phyloP scores from a whole-genome alignment of 2,797 vertebrate species.

The Coregonus sp. region DNA sequence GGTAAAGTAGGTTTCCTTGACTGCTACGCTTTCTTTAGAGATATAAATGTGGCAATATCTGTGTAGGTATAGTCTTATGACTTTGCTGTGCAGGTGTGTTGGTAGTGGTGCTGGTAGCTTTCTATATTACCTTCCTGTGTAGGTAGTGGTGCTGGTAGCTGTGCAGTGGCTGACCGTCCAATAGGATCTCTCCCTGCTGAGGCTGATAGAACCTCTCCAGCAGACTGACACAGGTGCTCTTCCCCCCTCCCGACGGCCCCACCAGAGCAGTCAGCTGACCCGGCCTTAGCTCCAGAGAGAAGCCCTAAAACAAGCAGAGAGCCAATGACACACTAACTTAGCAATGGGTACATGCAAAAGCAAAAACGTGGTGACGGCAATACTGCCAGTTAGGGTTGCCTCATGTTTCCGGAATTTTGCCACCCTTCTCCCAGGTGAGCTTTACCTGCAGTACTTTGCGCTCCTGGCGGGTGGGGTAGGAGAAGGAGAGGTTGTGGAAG shows the following conservation, averaged over 20 bases:
- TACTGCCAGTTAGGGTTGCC: not conserved
- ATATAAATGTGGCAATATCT: not conserved
- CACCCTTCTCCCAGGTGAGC: not conserved
- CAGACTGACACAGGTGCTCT: conserved; percentile 84
- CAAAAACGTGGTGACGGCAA: not conserved
- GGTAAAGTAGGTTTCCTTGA: not conserved
- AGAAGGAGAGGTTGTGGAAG: conserved; percentile 74
- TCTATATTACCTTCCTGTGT: conserved; percentile 62
- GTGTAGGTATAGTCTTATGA: conserved; percentile 65
- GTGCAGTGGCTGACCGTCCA: conserved; percentile 72
- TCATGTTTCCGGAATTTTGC: not conserved
- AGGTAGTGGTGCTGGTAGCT: conserved; percentile 63
- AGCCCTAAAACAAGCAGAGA: conserved; percentile 58
- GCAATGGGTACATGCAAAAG: not conserved
- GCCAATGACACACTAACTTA: not conserved
- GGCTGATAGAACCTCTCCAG: conserved; percentile 84
- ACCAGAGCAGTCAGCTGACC: conserved; percentile 82
- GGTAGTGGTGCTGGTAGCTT: conserved; percentile 58
- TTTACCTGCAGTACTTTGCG: conserved; percentile 78
- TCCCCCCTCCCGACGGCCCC: conserved; percentile 84
- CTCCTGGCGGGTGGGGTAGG: conserved; percentile 70
- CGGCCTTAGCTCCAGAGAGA: conserved; percentile 80
- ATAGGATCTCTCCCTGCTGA: conserved; percentile 68
- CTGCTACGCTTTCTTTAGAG: not conserved
- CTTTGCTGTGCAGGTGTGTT: conserved; percentile 69